phyloP scores from a whole-genome alignment of 2,797 vertebrate genomes.

The Epinephelus coioides region DNA sequence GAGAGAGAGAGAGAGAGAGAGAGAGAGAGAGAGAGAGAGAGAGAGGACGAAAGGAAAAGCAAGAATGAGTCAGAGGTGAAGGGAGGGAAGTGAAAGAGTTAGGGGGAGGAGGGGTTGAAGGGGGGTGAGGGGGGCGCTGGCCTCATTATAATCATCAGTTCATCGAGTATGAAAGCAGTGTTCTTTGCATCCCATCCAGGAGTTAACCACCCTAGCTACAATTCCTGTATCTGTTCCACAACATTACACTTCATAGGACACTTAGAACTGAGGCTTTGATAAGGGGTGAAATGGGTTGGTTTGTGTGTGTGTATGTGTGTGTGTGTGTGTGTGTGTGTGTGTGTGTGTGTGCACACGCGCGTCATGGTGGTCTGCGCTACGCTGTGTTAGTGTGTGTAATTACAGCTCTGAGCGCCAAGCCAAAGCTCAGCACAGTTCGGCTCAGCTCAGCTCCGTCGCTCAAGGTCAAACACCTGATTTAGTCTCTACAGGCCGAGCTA shows the following conservation, averaged over 20 bases:
- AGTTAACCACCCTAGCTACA: slow-evolving; percentile 84
- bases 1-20: too few relatives aligned
- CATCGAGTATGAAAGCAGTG: slow-evolving; percentile 84
- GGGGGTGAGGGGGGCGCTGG: slow-evolving; percentile 17
- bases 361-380: slow-evolving; percentile 54
- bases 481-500: slow-evolving; percentile 51
- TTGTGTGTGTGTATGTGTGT: slow-evolving; percentile 50
- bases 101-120: neutral
- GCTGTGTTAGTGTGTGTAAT: slow-evolving; percentile 81
- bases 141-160: slow-evolving; percentile 84
- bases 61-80: slow-evolving; percentile 64
- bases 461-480: slow-evolving; percentile 82
- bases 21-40: slow-evolving; percentile 35
- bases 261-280: slow-evolving; percentile 82
- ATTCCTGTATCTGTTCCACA: slow-evolving; percentile 85
- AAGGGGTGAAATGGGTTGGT: slow-evolving; percentile 75
- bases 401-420: slow-evolving; percentile 76
- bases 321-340: slow-evolving; percentile 36
- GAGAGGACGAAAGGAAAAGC: slow-evolving; percentile 24
- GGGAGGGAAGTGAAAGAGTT: slow-evolving; percentile 26
- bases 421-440: slow-evolving; percentile 73
- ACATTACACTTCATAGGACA: slow-evolving; percentile 87
- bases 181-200: slow-evolving; percentile 86
- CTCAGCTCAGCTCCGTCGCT: slow-evolving; percentile 67
- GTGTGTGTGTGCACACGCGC: slow-evolving; percentile 34